A percentile compares a stretch with the other conserved stretches of the same genome.
Conservation (phyloP, 1,140 invertebrate species). For the Anagrus nilaparvatae region DNA sequence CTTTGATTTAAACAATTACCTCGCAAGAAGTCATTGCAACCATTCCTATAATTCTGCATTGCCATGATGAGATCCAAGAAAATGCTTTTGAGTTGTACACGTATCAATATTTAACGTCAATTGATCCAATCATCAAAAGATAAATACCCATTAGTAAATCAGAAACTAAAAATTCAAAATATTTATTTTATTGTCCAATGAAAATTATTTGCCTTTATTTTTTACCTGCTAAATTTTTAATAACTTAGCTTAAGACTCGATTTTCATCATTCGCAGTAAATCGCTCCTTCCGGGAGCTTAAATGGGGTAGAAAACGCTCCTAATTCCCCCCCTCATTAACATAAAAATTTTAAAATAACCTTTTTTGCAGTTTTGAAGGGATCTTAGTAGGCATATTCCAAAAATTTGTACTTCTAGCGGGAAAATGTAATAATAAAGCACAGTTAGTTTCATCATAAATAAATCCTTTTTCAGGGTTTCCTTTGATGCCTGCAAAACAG, state of each 20-base stretch:
- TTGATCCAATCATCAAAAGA: slow-evolving; percentile 56
- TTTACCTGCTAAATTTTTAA: slow-evolving; percentile 61
- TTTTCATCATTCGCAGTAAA: slow-evolving; percentile 51
- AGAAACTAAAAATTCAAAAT: slow-evolving; percentile 41
- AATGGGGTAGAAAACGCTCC: no score
- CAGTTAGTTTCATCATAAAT: no score
- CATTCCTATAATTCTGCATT: slow-evolving; percentile 52
- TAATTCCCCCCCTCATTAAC: no score
- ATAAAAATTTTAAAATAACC: no score
- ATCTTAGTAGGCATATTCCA: no score
- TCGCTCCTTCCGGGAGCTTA: no score
- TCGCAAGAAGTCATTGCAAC: slow-evolving; percentile 61
- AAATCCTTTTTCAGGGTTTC: no score
- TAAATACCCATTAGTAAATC: slow-evolving; percentile 75
- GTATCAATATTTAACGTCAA: slow-evolving; percentile 54
- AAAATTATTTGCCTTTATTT: slow-evolving; percentile 8
- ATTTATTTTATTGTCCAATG: neutral
- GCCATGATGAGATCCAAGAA: slow-evolving; percentile 59
- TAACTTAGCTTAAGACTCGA: slow-evolving; percentile 50
- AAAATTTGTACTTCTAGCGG: no score
- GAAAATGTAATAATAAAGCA: no score
- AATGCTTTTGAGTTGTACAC: slow-evolving; percentile 53
- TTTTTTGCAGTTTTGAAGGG: no score
- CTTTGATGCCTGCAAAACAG: no score
- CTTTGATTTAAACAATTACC: slow-evolving; percentile 31